Evolutionary conservation across 2,113 vertebrate genomes (phyloP).

Genomic region (Craseonycteris thonglongyai): DNA sequence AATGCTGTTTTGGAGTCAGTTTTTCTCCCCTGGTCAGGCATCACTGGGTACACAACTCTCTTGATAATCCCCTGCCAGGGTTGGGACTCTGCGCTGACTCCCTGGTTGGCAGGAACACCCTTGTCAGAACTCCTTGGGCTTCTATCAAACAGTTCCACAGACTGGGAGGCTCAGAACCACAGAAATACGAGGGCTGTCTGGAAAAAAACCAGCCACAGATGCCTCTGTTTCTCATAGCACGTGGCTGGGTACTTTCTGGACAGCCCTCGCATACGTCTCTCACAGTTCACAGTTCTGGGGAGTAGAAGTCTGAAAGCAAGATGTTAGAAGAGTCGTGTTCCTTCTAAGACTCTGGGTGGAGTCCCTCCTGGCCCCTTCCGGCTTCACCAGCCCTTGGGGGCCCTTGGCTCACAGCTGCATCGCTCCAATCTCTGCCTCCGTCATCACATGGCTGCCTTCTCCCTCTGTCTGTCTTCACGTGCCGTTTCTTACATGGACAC

Average conservation of each 20-base stretch:
- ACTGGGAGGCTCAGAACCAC: neutral
- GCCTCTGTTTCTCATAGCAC: no score
- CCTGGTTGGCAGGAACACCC: no score
- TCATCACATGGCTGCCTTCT: neutral
- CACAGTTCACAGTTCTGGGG: no score
- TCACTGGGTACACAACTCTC: fast-evolving
- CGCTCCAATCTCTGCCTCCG: neutral
- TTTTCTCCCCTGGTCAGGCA: neutral
- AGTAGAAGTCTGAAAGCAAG: neutral
- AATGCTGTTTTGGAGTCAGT: neutral
- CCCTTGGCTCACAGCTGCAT: neutral
- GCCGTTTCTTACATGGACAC: neutral
- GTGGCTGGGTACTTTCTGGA: no score
- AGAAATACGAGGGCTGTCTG: no score
- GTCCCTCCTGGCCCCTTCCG: neutral
- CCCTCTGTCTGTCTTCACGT: neutral
- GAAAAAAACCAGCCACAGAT: no score
- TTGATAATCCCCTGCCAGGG: neutral
- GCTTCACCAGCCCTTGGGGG: neutral
- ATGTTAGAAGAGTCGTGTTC: neutral
- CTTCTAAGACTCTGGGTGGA: neutral
- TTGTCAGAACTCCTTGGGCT: fast-evolving
- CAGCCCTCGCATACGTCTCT: no score
- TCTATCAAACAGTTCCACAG: neutral
- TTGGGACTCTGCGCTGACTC: neutral